Conservation (phyloP, 1,140 invertebrate genomes). For the Lineus longissimus region DNA sequence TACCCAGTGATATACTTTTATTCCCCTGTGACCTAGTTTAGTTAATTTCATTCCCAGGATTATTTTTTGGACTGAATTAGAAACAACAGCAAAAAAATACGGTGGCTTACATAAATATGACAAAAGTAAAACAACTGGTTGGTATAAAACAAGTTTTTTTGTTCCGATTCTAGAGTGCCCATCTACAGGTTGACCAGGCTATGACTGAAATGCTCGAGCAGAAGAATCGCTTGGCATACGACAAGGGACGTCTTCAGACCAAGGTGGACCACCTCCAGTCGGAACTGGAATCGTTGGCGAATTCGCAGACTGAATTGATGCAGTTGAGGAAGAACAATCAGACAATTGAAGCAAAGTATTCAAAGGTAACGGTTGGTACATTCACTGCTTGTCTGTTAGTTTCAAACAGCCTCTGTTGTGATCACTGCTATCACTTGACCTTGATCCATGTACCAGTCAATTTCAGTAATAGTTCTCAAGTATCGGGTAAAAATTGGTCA, state of each 20-base stretch:
- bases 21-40: too few species aligned
- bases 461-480: too few species aligned
- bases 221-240: constrained; percentile 48
- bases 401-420: background rate
- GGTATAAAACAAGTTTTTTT: too few species aligned
- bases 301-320: constrained; percentile 25
- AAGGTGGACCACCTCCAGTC: constrained; percentile 32
- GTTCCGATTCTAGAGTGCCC: constrained; percentile 27
- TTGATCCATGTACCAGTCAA: background rate
- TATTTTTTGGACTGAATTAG: too few species aligned
- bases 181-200: constrained; percentile 34
- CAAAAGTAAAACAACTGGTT: too few species aligned
- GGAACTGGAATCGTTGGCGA: constrained; percentile 29
- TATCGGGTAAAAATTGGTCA: too few species aligned
- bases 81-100: too few species aligned
- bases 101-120: too few species aligned
- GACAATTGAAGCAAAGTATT: constrained; percentile 34
- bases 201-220: constrained; percentile 47
- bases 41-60: too few species aligned
- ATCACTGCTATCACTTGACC: too few species aligned
- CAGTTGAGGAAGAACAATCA: constrained; percentile 31
- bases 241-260: constrained; percentile 45
- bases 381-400: background rate
- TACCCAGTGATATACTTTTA: too few species aligned
- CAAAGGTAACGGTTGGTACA: constrained; percentile 27